These are phyloP conservation scores for Lacanobia wlatinum DNA, from an alignment of 2,888 invertebrate species.

Conservation along the genomic window DNA sequence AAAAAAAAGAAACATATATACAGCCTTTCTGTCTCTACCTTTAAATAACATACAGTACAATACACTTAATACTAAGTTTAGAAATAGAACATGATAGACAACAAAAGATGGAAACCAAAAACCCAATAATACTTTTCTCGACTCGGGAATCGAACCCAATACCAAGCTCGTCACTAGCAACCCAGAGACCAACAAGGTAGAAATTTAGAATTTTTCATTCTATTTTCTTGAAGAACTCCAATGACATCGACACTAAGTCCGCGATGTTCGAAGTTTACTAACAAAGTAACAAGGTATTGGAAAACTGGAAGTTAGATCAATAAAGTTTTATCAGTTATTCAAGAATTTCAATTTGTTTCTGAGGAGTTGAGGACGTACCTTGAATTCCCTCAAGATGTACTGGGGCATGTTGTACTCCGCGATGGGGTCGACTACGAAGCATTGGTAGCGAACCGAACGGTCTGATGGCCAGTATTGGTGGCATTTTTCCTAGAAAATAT, in stretches of 20 bases:
- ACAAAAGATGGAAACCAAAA: not conserved
- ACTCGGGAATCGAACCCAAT: not conserved
- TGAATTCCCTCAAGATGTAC: slow-evolving; percentile 99
- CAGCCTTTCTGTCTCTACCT: no score
- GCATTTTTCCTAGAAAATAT: slow-evolving; percentile 96
- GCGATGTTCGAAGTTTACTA: slow-evolving; percentile 40
- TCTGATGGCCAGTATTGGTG: slow-evolving; percentile 99
- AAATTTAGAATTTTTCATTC: not conserved
- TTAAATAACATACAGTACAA: no score
- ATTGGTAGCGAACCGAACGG: slow-evolving; percentile 98
- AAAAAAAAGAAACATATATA: no score
- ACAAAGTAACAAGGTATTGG: slow-evolving; percentile 50
- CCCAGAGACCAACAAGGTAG: no score
- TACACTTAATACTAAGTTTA: no score
- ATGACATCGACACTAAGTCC: slow-evolving; percentile 39
- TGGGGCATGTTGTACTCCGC: slow-evolving; percentile 99
- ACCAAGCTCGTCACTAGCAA: not conserved
- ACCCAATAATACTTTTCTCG: not conserved
- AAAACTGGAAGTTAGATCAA: slow-evolving; percentile 55
- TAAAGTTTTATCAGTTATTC: slow-evolving; percentile 54
- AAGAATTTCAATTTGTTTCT: slow-evolving; percentile 53
- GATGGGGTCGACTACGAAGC: slow-evolving; percentile 99
- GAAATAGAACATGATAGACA: no score
- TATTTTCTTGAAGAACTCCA: slow-evolving; percentile 23
- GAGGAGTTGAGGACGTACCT: slow-evolving; percentile 86